phyloP scores from a whole-genome alignment of 2,888 invertebrate species.

The Neocrepidodera transversa region DNA sequence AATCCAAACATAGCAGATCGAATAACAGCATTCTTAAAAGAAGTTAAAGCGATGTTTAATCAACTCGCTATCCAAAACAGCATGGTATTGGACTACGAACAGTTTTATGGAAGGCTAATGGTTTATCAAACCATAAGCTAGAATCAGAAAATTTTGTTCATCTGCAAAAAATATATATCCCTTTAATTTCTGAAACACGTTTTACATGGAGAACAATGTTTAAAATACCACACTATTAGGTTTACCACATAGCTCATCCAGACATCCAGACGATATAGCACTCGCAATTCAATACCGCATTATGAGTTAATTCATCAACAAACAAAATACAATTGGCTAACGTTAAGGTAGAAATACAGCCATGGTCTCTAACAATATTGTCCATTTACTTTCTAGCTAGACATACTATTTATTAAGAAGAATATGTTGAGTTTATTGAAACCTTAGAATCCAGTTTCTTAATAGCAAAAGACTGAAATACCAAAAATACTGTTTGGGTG shows the following conservation, averaged over 20 bases:
- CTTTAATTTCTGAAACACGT: slow-evolving; percentile 30
- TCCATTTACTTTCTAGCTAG: no score
- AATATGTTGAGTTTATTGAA: no score
- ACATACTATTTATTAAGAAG: no score
- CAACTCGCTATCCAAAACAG: slow-evolving; percentile 5
- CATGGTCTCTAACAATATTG: no score
- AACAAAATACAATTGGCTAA: background rate
- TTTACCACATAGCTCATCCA: slow-evolving; percentile 31
- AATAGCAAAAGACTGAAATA: no score
- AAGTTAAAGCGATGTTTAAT: slow-evolving; percentile 1
- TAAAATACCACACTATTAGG: slow-evolving; percentile 29
- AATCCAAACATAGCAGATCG: background rate
- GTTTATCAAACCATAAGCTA: slow-evolving; percentile 20
- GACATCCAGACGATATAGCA: slow-evolving; percentile 30
- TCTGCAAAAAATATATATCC: slow-evolving; percentile 25
- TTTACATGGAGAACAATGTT: slow-evolving; percentile 23
- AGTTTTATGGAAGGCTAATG: slow-evolving; percentile 31
- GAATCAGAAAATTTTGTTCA: slow-evolving; percentile 11
- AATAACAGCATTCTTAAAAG: background rate
- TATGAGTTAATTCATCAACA: background rate
- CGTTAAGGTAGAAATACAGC: no score
- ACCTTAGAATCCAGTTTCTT: no score
- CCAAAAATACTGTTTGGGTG: no score
- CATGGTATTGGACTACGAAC: background rate
- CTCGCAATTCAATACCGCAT: slow-evolving; percentile 13